A percentile compares a stretch with the other conserved stretches of the same genome.
Evolutionary conservation across 2,888 invertebrate species (phyloP).

Genomic region (Coleophora flavipennella): DNA sequence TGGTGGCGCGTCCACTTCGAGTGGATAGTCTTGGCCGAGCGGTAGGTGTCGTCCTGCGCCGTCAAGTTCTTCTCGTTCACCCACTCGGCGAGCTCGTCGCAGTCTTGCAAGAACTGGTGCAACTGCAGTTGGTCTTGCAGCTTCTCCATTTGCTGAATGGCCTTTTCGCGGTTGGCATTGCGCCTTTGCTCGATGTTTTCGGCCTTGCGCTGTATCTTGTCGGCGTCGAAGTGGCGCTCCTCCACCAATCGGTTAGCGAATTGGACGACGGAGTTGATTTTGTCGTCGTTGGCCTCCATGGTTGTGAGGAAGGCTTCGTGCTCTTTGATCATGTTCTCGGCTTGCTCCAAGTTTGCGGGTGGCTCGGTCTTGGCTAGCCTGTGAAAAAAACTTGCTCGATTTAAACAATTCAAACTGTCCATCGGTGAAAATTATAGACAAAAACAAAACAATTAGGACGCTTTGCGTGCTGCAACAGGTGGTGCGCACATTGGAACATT

Average conservation of each 20-base stretch:
- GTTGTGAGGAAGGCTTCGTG: conserved; percentile 99
- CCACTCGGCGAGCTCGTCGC: conserved; percentile 98
- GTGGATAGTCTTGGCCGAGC: conserved; percentile 98
- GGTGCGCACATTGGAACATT: too few species aligned
- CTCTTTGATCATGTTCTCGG: conserved; percentile 96
- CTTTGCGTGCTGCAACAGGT: too few species aligned
- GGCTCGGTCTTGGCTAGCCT: conserved; percentile 95
- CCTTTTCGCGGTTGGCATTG: conserved; percentile 91
- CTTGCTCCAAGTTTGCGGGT: conserved; percentile 95
- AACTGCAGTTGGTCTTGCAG: conserved; percentile 94
- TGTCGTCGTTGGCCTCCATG: conserved; percentile 99
- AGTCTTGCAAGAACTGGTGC: conserved; percentile 96
- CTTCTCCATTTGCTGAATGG: conserved; percentile 91
- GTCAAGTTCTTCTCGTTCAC: conserved; percentile 99
- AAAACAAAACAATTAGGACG: too few species aligned
- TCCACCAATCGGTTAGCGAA: conserved; percentile 93
- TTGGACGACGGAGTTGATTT: conserved; percentile 96
- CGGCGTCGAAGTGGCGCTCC: conserved; percentile 95
- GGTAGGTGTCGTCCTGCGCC: conserved; percentile 98
- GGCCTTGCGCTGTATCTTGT: conserved; percentile 96
- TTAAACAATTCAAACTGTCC: too few species aligned
- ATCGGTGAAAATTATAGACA: too few species aligned
- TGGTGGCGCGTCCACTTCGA: conserved; percentile 99
- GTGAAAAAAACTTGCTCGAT: conserved; percentile 1
- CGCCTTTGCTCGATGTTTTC: conserved; percentile 94